Evolutionary conservation across 2,113 vertebrate genomes (phyloP).

Genomic region (Erythrocercus mccallii): DNA sequence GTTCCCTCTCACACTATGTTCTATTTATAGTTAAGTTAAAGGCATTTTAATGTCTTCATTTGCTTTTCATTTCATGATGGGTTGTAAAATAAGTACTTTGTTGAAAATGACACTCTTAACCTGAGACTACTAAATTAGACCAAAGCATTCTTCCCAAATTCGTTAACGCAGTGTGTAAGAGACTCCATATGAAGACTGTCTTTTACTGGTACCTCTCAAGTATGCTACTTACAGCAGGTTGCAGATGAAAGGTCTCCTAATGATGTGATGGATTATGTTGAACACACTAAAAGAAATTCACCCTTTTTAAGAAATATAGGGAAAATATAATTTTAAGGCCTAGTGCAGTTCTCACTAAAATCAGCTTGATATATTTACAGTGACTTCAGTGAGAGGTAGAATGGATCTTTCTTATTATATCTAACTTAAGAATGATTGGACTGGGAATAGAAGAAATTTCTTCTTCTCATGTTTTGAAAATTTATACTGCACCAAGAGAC

Average conservation of each 20-base stretch:
- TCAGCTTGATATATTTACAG: not conserved
- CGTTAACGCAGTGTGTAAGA: not conserved
- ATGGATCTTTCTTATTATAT: not conserved
- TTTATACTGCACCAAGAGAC: not conserved
- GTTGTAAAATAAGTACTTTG: not conserved
- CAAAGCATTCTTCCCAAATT: not conserved
- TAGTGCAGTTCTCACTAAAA: not conserved
- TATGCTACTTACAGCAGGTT: not conserved
- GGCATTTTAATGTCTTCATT: not conserved
- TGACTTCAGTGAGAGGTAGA: not conserved
- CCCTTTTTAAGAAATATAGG: not conserved
- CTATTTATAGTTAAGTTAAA: not conserved
- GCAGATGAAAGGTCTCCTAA: not conserved
- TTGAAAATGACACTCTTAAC: not conserved
- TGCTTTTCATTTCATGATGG: not conserved
- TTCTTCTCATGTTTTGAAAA: not conserved
- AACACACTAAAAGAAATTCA: not conserved
- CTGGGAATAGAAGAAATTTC: slow-evolving; percentile 29
- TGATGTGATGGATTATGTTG: not conserved
- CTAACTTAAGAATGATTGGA: not conserved
- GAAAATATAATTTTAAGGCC: not conserved
- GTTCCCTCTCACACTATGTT: not conserved
- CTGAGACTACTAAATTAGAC: not conserved
- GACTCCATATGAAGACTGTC: not conserved
- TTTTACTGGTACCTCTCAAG: not conserved